phyloP scores from a whole-genome alignment of 2,113 vertebrate genomes.

The Tachysurus fulvidraco region DNA sequence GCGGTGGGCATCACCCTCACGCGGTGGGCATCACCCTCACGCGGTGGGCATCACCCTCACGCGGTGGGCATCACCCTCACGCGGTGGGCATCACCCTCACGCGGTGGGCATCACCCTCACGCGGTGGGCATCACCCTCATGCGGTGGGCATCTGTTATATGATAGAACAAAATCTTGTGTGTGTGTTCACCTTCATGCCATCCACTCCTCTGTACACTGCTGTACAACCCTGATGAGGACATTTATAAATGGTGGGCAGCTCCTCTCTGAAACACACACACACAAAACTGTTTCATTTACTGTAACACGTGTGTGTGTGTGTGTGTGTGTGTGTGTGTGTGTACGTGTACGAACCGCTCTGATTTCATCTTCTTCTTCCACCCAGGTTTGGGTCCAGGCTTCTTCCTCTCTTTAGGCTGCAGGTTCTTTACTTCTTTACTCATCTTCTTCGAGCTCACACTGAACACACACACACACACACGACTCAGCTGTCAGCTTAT shows the following conservation, averaged over 20 bases:
- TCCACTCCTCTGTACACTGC: constrained; percentile 92
- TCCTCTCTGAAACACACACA: constrained; percentile 81
- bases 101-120: too few species aligned
- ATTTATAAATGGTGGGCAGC: constrained; percentile 96
- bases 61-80: too few species aligned
- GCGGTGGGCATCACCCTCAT: too few species aligned
- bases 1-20: too few species aligned
- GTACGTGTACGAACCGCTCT: constrained; percentile 75
- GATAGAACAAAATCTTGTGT: background rate
- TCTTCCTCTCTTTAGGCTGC: constrained; percentile 85
- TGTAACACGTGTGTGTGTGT: background rate
- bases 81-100: too few species aligned
- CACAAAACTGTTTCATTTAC: background rate
- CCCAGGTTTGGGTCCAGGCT: constrained; percentile 93
- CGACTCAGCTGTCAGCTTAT: background rate
- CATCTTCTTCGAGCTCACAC: constrained; percentile 69
- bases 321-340: background rate
- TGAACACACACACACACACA: too few species aligned
- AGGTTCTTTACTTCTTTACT: constrained; percentile 68
- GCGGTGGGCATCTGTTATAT: too few species aligned
- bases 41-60: too few species aligned
- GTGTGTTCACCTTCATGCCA: constrained; percentile 85
- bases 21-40: too few species aligned
- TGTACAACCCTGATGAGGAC: constrained; percentile 92
- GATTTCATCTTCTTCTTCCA: constrained; percentile 92